Conservation (phyloP, 2,888 invertebrate genomes). For the Boloria selene region DNA sequence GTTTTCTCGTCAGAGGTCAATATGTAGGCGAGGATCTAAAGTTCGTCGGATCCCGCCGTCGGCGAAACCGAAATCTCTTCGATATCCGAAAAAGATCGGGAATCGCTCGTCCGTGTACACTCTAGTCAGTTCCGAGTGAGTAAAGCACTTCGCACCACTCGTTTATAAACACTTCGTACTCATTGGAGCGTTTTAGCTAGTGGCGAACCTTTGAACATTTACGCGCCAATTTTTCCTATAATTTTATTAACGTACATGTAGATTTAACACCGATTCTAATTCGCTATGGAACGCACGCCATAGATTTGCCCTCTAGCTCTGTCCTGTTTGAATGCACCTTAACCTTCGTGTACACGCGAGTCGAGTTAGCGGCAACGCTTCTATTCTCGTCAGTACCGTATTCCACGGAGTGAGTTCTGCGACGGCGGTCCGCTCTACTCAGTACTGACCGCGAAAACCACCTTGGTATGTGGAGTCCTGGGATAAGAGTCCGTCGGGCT, state of each 20-base stretch:
- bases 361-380: slow-evolving; percentile 42
- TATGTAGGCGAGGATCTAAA: slow-evolving; percentile 36
- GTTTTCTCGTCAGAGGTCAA: slow-evolving; percentile 50
- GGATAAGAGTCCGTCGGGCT: slow-evolving; percentile 96
- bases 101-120: slow-evolving; percentile 49
- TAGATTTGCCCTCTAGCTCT: slow-evolving; percentile 4
- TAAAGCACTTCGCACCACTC: slow-evolving; percentile 57
- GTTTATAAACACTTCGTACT: neutral
- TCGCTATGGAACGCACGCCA: neutral
- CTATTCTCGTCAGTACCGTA: slow-evolving; percentile 54
- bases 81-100: slow-evolving; percentile 20
- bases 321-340: slow-evolving; percentile 14
- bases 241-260: slow-evolving; percentile 14
- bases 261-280: neutral
- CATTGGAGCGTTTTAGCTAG: neutral
- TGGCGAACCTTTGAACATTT: slow-evolving; percentile 81
- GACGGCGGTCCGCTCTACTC: slow-evolving; percentile 92
- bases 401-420: slow-evolving; percentile 66
- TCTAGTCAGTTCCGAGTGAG: slow-evolving; percentile 50
- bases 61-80: slow-evolving; percentile 43
- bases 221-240: slow-evolving; percentile 5
- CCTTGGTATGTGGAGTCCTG: slow-evolving; percentile 95
- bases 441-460: slow-evolving; percentile 87
- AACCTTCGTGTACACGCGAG: slow-evolving; percentile 25
- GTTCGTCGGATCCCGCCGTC: slow-evolving; percentile 54